Conservation (phyloP, 2,797 vertebrate genomes). For the Phalanger gymnotis region DNA sequence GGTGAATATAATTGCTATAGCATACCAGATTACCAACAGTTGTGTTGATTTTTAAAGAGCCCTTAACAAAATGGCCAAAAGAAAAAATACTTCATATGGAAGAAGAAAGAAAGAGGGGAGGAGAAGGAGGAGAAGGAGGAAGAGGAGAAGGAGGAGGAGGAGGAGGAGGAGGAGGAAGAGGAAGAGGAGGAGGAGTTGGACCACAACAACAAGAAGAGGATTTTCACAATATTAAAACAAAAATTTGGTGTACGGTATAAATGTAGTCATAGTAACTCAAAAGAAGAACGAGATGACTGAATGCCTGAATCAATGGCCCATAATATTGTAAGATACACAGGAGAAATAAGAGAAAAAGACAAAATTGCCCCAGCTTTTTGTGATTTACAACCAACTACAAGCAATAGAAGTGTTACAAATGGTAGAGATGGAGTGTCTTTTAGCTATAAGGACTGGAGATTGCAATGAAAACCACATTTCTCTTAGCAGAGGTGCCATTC, state of each 20-base stretch:
- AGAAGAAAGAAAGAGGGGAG: no score
- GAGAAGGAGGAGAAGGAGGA: no score
- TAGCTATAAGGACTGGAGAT: background rate
- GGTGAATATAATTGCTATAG: background rate
- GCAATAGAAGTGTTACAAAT: background rate
- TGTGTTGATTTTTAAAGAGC: background rate
- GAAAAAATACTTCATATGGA: background rate
- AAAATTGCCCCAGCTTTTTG: background rate
- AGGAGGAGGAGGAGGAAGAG: no score
- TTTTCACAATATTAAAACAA: background rate
- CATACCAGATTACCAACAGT: background rate
- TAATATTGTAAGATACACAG: background rate
- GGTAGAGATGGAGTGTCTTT: background rate
- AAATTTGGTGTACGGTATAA: background rate
- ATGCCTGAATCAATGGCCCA: background rate
- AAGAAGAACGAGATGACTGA: background rate
- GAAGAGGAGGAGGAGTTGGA: no score
- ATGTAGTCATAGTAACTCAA: background rate
- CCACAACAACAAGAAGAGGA: no score
- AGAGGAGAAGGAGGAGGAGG: no score
- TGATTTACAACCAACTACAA: background rate
- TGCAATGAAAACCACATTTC: background rate
- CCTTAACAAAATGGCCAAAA: background rate
- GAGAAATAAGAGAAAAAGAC: background rate
- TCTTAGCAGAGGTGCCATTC: background rate